A percentile compares a stretch with the other conserved stretches of the same genome.
phyloP scores from a whole-genome alignment of 2,888 invertebrate genomes.

The Harpalus rubripes region DNA sequence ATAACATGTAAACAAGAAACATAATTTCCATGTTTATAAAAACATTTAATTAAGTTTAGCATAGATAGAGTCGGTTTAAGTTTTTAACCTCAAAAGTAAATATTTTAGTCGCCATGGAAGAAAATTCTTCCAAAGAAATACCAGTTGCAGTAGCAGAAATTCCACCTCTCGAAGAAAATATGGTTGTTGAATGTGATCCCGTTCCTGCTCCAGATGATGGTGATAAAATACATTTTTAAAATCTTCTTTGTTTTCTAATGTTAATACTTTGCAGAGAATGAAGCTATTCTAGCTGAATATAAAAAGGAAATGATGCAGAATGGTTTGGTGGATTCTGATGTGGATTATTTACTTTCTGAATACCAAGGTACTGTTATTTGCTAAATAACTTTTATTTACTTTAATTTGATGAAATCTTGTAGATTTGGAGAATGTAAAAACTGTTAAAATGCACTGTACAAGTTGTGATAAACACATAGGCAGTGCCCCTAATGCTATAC shows the following conservation, averaged over 20 bases:
- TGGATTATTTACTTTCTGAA: slow-evolving; percentile 50
- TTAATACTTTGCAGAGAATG: slow-evolving; percentile 22
- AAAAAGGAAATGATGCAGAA: slow-evolving; percentile 57
- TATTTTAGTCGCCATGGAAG: slow-evolving; percentile 63
- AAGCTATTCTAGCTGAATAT: slow-evolving; percentile 12
- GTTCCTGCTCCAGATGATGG: slow-evolving; percentile 27
- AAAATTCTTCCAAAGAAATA: slow-evolving; percentile 41
- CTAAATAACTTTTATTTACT: slow-evolving; percentile 14
- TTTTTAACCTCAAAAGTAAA: slow-evolving; percentile 56
- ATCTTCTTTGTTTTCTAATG: neutral
- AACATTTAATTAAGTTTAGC: slow-evolving; percentile 2
- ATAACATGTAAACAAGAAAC: slow-evolving; percentile 15
- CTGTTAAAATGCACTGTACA: slow-evolving; percentile 85
- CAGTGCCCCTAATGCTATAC: slow-evolving; percentile 82
- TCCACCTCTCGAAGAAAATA: slow-evolving; percentile 52
- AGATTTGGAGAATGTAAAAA: slow-evolving; percentile 82
- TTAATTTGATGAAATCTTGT: slow-evolving; percentile 72
- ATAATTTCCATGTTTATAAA: neutral
- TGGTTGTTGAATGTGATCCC: slow-evolving; percentile 42
- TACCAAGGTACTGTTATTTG: slow-evolving; percentile 50
- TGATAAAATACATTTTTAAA: slow-evolving; percentile 20
- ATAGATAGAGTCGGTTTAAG: neutral
- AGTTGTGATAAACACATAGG: slow-evolving; percentile 88
- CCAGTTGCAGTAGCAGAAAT: slow-evolving; percentile 41
- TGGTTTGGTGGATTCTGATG: slow-evolving; percentile 42